Evolutionary conservation across 2,888 invertebrate genomes (phyloP).

Genomic region (Dascillus cervinus): DNA sequence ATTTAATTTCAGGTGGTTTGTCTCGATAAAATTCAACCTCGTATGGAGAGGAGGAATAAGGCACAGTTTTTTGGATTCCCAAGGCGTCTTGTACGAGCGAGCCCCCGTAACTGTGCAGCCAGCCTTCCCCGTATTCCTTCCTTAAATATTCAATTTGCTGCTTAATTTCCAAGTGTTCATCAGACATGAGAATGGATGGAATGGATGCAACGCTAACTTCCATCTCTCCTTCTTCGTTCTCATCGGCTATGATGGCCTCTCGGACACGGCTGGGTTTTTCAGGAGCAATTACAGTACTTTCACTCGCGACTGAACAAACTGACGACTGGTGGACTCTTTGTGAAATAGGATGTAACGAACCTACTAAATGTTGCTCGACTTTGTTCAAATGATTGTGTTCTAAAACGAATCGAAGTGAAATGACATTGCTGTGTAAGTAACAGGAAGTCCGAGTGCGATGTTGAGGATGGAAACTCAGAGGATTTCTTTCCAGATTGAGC

Average conservation of each 20-base stretch:
- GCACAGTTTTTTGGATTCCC: slow-evolving; percentile 40
- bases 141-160: slow-evolving; percentile 51
- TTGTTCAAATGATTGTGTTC: slow-evolving; percentile 48
- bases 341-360: slow-evolving; percentile 6
- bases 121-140: slow-evolving; percentile 52
- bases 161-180: slow-evolving; percentile 51
- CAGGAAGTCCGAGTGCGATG: slow-evolving; percentile 49
- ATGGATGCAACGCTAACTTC: neutral
- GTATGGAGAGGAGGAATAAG: slow-evolving; percentile 24
- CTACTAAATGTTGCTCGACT: slow-evolving; percentile 35
- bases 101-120: slow-evolving; percentile 46
- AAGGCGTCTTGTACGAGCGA: slow-evolving; percentile 49
- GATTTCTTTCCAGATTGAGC: slow-evolving; percentile 54
- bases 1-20: slow-evolving; percentile 8
- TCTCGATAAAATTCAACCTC: slow-evolving; percentile 23
- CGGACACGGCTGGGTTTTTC: slow-evolving; percentile 23
- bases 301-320: slow-evolving; percentile 19
- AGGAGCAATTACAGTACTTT: slow-evolving; percentile 20
- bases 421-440: slow-evolving; percentile 50
- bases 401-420: slow-evolving; percentile 47
- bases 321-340: slow-evolving; percentile 19
- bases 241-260: slow-evolving; percentile 15
- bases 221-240: neutral
- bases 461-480: slow-evolving; percentile 52
- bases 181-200: slow-evolving; percentile 20